phyloP scores from a whole-genome alignment of 2,888 invertebrate genomes.

The Bimastos eiseni region DNA sequence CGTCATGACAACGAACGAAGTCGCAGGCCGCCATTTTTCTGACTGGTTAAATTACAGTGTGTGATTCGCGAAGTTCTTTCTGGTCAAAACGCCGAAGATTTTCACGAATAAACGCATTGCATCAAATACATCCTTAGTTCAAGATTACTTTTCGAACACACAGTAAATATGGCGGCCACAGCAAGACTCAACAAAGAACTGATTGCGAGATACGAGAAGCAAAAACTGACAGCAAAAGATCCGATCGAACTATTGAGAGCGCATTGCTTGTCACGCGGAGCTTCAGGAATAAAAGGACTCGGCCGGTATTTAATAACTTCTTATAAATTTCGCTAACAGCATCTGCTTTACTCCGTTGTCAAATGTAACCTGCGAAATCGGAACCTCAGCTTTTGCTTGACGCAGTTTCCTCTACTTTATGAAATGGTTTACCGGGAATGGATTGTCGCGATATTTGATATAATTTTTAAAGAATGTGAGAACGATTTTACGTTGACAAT shows the following conservation, averaged over 20 bases:
- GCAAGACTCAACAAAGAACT: slow-evolving; percentile 78
- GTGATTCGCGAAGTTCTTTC: neutral
- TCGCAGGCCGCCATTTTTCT: neutral
- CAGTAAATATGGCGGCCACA: slow-evolving; percentile 69
- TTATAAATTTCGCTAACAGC: neutral
- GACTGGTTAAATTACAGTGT: neutral
- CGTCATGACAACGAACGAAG: neutral
- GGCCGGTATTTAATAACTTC: slow-evolving; percentile 70
- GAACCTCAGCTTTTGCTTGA: too few relatives aligned
- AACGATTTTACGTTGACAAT: neutral
- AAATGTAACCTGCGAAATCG: neutral
- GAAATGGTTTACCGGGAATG: too few relatives aligned
- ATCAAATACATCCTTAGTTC: too few relatives aligned
- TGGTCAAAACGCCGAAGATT: neutral
- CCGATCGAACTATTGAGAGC: slow-evolving; percentile 81
- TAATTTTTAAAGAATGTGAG: too few relatives aligned
- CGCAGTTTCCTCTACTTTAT: too few relatives aligned
- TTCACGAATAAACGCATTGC: neutral
- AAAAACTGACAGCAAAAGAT: slow-evolving; percentile 72
- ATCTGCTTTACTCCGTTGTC: neutral
- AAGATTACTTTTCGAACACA: too few relatives aligned
- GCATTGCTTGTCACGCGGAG: slow-evolving; percentile 81
- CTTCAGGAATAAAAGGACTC: slow-evolving; percentile 83
- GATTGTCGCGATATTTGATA: too few relatives aligned
- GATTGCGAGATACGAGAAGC: slow-evolving; percentile 69